These are phyloP conservation scores for Ganaspis sp. DNA, from an alignment of 1,140 invertebrate genomes.

Conservation along the genomic window DNA sequence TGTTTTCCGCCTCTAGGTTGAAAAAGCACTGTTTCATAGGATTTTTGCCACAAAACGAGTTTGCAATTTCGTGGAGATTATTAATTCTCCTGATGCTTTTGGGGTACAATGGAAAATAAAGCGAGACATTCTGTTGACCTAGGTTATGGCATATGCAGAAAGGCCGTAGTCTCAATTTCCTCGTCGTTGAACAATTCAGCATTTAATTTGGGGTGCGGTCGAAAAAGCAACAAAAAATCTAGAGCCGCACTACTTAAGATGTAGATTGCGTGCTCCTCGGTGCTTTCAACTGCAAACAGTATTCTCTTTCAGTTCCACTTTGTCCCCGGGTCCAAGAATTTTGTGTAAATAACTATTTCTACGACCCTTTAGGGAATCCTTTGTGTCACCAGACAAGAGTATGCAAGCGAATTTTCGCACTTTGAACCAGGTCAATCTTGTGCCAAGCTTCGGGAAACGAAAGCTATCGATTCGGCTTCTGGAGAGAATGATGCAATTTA, in stretches of 20 bases:
- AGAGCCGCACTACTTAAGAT: slow-evolving; percentile 53
- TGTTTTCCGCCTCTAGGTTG: not conserved
- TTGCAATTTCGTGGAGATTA: slow-evolving; percentile 5
- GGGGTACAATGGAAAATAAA: not conserved
- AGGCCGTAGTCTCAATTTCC: slow-evolving; percentile 47
- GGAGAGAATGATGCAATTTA: slow-evolving; percentile 21
- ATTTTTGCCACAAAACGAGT: not conserved
- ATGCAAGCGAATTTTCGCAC: slow-evolving; percentile 27
- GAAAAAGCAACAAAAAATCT: slow-evolving; percentile 30
- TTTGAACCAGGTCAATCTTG: slow-evolving; percentile 16
- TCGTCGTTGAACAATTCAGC: slow-evolving; percentile 51
- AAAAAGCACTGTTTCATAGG: not conserved
- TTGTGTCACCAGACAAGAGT: slow-evolving; percentile 16
- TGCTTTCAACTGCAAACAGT: slow-evolving; percentile 47
- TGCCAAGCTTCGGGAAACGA: not conserved
- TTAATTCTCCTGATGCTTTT: slow-evolving; percentile 5
- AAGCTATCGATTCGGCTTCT: slow-evolving; percentile 12
- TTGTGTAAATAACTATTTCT: slow-evolving; percentile 13
- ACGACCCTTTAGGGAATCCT: slow-evolving; percentile 23
- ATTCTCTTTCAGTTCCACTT: not conserved
- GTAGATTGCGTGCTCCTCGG: slow-evolving; percentile 54
- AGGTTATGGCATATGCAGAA: not conserved
- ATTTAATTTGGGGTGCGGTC: slow-evolving; percentile 50
- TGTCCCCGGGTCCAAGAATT: not conserved
- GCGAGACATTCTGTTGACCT: not conserved